A percentile compares a stretch with the other conserved stretches of the same genome.
phyloP scores from a whole-genome alignment of 2,797 vertebrate genomes.

The Austrolebias charrua region DNA sequence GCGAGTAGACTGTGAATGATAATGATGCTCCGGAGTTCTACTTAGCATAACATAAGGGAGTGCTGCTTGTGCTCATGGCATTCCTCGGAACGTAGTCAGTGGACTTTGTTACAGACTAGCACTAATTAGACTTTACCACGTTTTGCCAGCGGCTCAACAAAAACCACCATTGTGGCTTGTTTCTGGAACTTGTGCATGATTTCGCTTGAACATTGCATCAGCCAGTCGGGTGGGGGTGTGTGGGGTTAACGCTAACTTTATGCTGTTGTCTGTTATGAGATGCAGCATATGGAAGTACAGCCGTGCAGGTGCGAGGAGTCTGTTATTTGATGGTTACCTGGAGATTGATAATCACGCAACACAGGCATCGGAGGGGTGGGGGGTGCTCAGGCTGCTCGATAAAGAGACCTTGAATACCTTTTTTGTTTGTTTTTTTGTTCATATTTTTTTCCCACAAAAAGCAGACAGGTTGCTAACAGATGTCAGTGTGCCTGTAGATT shows the following conservation, averaged over 20 bases:
- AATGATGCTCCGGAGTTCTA: conserved; percentile 78
- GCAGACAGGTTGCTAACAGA: conserved; percentile 76
- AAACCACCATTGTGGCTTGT: conserved; percentile 69
- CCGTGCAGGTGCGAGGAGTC: conserved; percentile 62
- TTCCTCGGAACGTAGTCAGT: conserved; percentile 69
- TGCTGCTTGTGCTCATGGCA: conserved; percentile 67
- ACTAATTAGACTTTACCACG: conserved; percentile 75
- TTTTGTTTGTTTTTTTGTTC: background rate
- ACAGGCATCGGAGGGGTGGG: conserved; percentile 39
- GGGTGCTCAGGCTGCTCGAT: conserved; percentile 50
- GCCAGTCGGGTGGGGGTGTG: conserved; percentile 29
- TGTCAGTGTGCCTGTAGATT: conserved; percentile 74
- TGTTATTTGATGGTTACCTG: conserved; percentile 73
- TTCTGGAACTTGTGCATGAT: conserved; percentile 63
- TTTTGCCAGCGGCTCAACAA: conserved; percentile 71
- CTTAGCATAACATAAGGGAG: conserved; percentile 79
- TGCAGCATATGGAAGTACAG: conserved; percentile 68
- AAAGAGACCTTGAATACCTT: conserved; percentile 54
- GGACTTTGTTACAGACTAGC: conserved; percentile 74
- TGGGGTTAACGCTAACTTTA: conserved; percentile 51
- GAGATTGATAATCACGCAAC: conserved; percentile 76
- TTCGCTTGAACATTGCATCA: conserved; percentile 64
- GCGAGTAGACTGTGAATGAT: conserved; percentile 74
- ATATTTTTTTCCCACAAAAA: background rate
- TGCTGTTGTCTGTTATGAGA: conserved; percentile 43